Evolutionary conservation across 2,113 vertebrate genomes (phyloP).

Genomic region (Dromaius novaehollandiae): DNA sequence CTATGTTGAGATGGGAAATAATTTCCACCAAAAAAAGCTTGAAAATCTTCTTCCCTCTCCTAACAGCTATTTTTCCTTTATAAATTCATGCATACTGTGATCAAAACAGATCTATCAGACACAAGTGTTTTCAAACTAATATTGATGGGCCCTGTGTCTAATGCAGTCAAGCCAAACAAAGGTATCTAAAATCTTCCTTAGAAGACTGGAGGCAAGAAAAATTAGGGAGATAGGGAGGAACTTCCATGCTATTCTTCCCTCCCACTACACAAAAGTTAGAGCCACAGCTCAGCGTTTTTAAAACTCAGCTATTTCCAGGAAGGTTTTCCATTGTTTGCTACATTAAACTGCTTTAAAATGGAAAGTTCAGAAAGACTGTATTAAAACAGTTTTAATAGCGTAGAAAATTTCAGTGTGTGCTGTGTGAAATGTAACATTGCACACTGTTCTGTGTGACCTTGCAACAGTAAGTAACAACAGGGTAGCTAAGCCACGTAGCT

Average conservation of each 20-base stretch:
- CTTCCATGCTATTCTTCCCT: background rate
- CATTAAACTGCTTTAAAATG: background rate
- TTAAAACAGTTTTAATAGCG: background rate
- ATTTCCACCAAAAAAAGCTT: background rate
- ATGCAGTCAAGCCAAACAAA: background rate
- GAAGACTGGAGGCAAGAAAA: background rate
- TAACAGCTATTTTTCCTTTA: background rate
- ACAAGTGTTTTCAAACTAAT: background rate
- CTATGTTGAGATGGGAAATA: background rate
- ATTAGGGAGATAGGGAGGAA: background rate
- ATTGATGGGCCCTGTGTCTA: background rate
- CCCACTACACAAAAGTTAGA: background rate
- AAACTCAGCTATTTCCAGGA: background rate
- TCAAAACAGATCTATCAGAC: background rate
- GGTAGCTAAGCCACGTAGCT: background rate
- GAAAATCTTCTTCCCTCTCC: background rate
- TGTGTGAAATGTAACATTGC: background rate
- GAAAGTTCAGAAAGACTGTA: background rate
- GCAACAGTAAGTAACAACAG: background rate
- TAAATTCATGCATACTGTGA: background rate
- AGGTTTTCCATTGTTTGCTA: background rate
- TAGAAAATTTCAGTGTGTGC: background rate
- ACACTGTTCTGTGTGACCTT: background rate
- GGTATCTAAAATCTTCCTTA: background rate
- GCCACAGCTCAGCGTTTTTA: rapidly evolving